Conservation (phyloP, 1,140 invertebrate genomes). For the Ditylenchus dipsaci region DNA sequence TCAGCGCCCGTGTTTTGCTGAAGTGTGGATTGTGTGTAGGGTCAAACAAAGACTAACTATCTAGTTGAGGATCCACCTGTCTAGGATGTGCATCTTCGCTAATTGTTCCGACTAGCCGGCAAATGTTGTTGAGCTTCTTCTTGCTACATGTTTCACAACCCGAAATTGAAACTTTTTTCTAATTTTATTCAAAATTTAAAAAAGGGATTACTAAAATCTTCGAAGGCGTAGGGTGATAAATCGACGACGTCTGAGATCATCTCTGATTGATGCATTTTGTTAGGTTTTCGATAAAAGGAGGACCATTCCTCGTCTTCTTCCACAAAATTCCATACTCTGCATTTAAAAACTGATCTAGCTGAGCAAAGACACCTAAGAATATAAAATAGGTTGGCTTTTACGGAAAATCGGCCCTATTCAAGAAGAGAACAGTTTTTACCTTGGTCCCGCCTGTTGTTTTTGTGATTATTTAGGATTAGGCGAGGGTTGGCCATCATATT, state of each 20-base stretch:
- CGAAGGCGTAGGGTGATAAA: conserved; percentile 20
- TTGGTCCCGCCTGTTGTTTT: no score
- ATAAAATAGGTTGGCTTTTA: not conserved
- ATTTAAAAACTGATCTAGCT: conserved; percentile 45
- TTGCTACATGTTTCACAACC: conserved; percentile 43
- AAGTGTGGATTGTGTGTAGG: not conserved
- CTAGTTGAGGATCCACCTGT: not conserved
- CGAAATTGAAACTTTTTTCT: not conserved
- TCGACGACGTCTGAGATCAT: conserved; percentile 50
- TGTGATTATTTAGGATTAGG: no score
- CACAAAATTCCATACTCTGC: conserved; percentile 44
- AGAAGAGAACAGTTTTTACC: no score
- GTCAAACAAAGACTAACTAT: not conserved
- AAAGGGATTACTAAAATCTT: conserved; percentile 20
- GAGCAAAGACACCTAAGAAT: conserved; percentile 51
- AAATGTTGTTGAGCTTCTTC: conserved; percentile 37
- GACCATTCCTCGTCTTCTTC: conserved; percentile 52
- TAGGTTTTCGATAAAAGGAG: conserved; percentile 39
- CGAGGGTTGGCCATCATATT: not conserved
- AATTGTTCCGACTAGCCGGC: conserved; percentile 8
- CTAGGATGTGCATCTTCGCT: no score
- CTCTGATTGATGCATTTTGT: conserved; percentile 44
- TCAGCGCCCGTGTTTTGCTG: no score
- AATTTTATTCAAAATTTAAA: not conserved
- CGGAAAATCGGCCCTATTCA: not conserved